Base-by-base conservation (phyloP, 92 coral and sea anemone species). In the Palythoa grandiflora region DNA sequence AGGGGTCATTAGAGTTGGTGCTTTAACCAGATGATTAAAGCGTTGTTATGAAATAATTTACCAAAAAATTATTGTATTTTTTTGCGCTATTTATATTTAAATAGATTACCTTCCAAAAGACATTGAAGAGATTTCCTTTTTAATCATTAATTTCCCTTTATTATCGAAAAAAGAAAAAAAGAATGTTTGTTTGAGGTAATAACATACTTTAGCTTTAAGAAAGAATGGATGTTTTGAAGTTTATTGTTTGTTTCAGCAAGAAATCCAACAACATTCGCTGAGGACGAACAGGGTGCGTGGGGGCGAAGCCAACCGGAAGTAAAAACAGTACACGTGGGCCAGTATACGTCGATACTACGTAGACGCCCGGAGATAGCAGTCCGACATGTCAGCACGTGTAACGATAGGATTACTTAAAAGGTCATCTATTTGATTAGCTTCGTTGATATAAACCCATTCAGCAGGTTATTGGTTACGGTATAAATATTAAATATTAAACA, bases 141-240 rank as follows among this genome's bases (percentile, higher is more conserved):
- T 37, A 14, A 37, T 78, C 70, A 19, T 57, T 78, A 57, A 55
- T 50, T 36, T 60, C 28, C 47, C 83, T 78, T 78, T 78, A 57
- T 78, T 19, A 55, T 50, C 39, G 17, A 78, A 36, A 19, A 78
- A 9, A 78, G 47, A 36, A 57, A n/a, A n/a, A 28, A 44, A 53
- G 51, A 51, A 78, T 78, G 83, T 78, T 78, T 78, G 28, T 78
- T 55, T 55, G 54, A 61, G 9, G 51, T 78, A 78, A 78, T 78
- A 14, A 9, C 83, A 68, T 54, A 54, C 83, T 78, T 78, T 78
- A 66, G 19, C 54, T 63, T 55, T 52, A 54, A 78, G 44, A 53
- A 78, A 59, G 47, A 76, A 44, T 19, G 14, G 20, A 51, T 21
- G 70, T 54, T 40, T 66, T 17, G 40, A 14, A 35, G 15, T 35